Base-by-base conservation (phyloP, 2,113 vertebrate genomes). In the Elaphurus davidianus region DNA sequence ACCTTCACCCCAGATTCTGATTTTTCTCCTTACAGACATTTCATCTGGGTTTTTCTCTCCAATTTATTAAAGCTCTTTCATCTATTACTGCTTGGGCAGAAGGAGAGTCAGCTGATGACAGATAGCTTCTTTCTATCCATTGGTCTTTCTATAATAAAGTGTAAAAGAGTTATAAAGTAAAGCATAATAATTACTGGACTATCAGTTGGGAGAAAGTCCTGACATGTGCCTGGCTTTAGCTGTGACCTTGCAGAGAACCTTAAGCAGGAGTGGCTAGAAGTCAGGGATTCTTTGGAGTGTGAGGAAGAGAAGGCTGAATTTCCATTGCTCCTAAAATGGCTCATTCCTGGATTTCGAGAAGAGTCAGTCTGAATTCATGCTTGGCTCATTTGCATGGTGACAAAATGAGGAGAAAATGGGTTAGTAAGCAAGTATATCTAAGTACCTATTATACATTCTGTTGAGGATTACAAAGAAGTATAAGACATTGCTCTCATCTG, bases 111-210 rank as follows among this genome's bases (percentile, higher is more conserved):
- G 87, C 7, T 60, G 50, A 86, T 33, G 40, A 67, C 36, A 64
- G 59, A 83, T 12, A 85, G 33, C 25, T 36, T 81, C 67, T 55
- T 90, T 93, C n/a, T 90, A 33, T 93, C 30, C n/a, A 60, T 4
- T 85, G 76, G 36, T 55, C 47, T 55, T 93, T 95, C 86, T n/a
- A 76, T 87, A 98, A 97, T 91, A 95, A 95, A 97, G 45, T 10
- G 3, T n/a, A 76, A 93, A 83, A 25, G 87, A 95, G 78, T 97
- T 98, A 86, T 87, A 98, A 95, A 90, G 40, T 27, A 88, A 81
- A 28, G n/a, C 85, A 88, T 43, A 6, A 45, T 81, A 33, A 25
- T 81, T 62, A 30, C 17, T 43, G 14, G 33, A 59, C 6, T 71
- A 12, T 55, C 11, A 27, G 36, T 19, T 40, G 71, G 50, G 43